Base-by-base conservation (phyloP, 2,797 vertebrate species). In the Anisognathus igniventris region DNA sequence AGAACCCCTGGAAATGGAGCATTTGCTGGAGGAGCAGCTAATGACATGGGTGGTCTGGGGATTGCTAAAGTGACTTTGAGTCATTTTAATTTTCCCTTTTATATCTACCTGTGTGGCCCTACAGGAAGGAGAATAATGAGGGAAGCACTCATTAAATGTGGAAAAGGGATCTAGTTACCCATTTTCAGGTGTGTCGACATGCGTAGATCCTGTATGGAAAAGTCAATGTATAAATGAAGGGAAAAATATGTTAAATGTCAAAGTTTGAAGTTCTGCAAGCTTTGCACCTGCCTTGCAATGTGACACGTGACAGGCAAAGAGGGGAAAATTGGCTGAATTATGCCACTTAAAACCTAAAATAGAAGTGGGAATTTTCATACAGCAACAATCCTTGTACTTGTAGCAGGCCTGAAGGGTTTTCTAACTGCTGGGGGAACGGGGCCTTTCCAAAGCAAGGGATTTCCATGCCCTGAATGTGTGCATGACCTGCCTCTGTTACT, bases 101-200 rank as follows among this genome's bases (percentile, higher is more conserved):
- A 92, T 96, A 92, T 95, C 95, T 97, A 96, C 86, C 92, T 97
- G 88, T 97, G 92, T 97, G 96, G 94, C 82, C 94, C 24, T 87
- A 60, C 78, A 90, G 94, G 84, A 95, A 95, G 74, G 78, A 67
- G 86, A 68, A 96, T 96, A 96, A 95, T 96, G 92, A 81, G 85
- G 79, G 95, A 96, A 96, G 91, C 93, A 86, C 68, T 95, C 92
- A 93, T 92, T 88, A 97, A 94, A 92, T 93, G 91, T 92, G 81
- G 86, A 83, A 91, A 92, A 95, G 60, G 84, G 73, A 92, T 96
- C 70, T 80, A 77, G 90, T 95, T 97, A 92, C 92, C 71, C 86
- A 27, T 92, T 96, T 96, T 94, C 96, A 96, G 96, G 93, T 97
- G 93, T 66, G 90, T 62, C 0, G 66, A 77, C 66, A 6, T 73